Evolutionary conservation across 2,888 invertebrate species (phyloP).

Genomic region (Syritta pipiens): DNA sequence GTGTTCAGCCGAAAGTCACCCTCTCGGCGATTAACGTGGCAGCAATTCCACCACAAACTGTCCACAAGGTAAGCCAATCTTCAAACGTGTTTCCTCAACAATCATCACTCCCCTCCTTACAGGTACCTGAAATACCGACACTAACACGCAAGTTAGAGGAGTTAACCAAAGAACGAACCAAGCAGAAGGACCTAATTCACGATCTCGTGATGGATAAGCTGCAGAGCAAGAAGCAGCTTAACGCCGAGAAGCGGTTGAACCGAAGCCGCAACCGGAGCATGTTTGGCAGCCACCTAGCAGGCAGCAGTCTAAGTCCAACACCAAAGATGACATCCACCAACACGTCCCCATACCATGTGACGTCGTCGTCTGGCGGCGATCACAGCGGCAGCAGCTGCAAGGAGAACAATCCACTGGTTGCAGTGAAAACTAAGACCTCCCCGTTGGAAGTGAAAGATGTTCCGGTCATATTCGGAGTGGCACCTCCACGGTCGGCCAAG

Average conservation of each 20-base stretch:
- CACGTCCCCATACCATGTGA: constrained; percentile 76
- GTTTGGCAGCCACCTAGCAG: constrained; percentile 73
- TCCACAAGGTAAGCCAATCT: constrained; percentile 47
- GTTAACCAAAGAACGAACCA: constrained; percentile 88
- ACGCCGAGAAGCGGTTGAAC: constrained; percentile 83
- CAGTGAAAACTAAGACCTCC: constrained; percentile 71
- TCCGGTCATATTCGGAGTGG: constrained; percentile 65
- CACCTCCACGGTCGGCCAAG: constrained; percentile 71
- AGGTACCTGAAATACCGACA: constrained; percentile 80
- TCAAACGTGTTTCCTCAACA: constrained; percentile 58
- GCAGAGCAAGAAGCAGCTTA: constrained; percentile 84
- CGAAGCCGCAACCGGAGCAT: constrained; percentile 81
- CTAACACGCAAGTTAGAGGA: constrained; percentile 86
- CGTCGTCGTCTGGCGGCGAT: constrained; percentile 70
- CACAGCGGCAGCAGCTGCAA: constrained; percentile 68
- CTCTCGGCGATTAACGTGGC: constrained; percentile 42
- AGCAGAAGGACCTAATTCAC: constrained; percentile 90
- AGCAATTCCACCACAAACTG: constrained; percentile 36
- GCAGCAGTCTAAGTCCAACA: constrained; percentile 76
- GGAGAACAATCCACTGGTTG: constrained; percentile 71
- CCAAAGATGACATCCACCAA: constrained; percentile 76
- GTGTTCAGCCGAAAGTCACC: constrained; percentile 46
- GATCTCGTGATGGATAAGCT: constrained; percentile 90
- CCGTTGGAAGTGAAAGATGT: constrained; percentile 72
- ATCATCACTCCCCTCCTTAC: constrained; percentile 66